Conservation (phyloP, 1,140 invertebrate genomes). For the Oppia nitens region DNA sequence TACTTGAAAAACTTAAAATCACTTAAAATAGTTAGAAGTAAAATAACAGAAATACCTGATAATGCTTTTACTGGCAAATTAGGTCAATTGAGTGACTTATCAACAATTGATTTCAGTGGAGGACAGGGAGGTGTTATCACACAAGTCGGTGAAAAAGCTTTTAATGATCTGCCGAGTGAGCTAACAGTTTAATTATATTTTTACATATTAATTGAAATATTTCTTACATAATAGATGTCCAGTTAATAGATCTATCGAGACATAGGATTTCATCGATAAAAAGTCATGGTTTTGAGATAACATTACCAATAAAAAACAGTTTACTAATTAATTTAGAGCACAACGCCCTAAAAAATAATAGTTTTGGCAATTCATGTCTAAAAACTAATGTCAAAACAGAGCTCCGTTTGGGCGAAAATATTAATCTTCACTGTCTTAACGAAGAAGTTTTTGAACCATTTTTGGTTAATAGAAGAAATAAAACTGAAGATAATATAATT, state of each 20-base stretch:
- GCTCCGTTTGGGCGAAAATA: not conserved
- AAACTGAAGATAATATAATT: not conserved
- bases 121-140: not conserved
- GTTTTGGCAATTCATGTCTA: not conserved
- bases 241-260: not conserved
- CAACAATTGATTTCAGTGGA: not conserved
- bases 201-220: not conserved
- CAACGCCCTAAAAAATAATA: not conserved
- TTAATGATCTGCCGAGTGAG: not conserved
- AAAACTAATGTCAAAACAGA: not conserved
- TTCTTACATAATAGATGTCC: not conserved
- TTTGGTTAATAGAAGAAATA: not conserved
- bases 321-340: not conserved
- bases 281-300: not conserved
- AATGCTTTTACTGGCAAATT: not conserved
- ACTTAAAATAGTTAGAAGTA: not conserved
- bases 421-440: not conserved
- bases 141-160: not conserved
- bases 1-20: not conserved
- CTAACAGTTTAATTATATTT: not conserved
- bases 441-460: not conserved
- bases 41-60: not conserved
- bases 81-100: not conserved
- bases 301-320: not conserved
- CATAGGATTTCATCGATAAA: not conserved